Base-by-base conservation (phyloP, 2,113 vertebrate species). In the Reinhardtius hippoglossoides region DNA sequence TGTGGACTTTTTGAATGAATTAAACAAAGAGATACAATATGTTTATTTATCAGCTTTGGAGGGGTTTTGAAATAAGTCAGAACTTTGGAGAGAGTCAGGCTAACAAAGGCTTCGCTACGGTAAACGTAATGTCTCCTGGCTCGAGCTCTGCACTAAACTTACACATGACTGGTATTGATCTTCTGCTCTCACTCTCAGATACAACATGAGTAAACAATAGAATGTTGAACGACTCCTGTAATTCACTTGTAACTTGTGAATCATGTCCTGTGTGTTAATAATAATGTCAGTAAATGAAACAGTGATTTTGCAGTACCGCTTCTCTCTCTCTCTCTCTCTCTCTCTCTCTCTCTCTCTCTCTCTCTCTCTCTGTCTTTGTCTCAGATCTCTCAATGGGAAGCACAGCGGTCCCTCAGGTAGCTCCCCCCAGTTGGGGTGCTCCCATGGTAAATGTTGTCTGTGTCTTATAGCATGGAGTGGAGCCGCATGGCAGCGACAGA, bases 371-470 rank as follows among this genome's bases (percentile, higher is more conserved):
- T 65, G n/a, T 57, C 20, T 72, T 57, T 70, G 2, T 31, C 48
- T 31, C 93, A 99, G 98, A 98, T 95, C 95, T 99, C 95, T 86
- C 97, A 94, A 81, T 98, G 97, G 91, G 97, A 96, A 90, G 96
- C 93, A 1, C 97, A 97, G 90, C 98, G 95, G 96, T 97, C 87
- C 95, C 97, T 13, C 98, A 98, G 96, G 97, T 99, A 94, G 97
- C 97, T 87, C 97, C 97, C 71, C 96, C 97, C 68, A 96, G 96
- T 37, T 99, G 97, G 98, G 95, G 97, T 83, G 94, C 96, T 76
- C 93, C 96, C 82, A 88, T 98, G 97, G 98, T 99, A 98, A 65
- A 94, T 95, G 94, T 94, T 90, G 93, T 94, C 90, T 92, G 92
- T 91, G 91, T 92, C 78, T 79, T 89, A 82, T 80, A 92, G 93